Conservation (phyloP, 2,888 invertebrate species). For the Drosophila monieri region DNA sequence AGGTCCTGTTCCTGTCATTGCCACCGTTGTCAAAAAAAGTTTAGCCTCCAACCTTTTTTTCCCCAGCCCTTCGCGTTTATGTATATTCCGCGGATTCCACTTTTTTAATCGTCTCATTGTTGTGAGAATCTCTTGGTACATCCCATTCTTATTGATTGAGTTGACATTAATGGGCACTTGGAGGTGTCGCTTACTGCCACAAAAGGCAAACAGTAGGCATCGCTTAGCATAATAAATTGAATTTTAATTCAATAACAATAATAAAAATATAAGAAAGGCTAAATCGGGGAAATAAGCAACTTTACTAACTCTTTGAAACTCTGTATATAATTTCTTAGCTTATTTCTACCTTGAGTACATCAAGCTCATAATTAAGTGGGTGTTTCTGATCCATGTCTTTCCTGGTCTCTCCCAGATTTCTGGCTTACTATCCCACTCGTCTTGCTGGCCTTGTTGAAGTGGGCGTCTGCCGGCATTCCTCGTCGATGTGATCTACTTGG, state of each 20-base stretch:
- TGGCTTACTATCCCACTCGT: conserved; percentile 28
- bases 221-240: conserved; percentile 34
- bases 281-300: background rate
- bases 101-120: conserved; percentile 49
- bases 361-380: conserved; percentile 37
- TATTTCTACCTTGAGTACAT: conserved; percentile 17
- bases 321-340: conserved; percentile 7
- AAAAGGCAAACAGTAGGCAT: conserved; percentile 59
- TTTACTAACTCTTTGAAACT: background rate
- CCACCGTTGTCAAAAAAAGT: conserved; percentile 68
- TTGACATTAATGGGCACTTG: conserved; percentile 73
- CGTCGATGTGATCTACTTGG: conserved; percentile 68
- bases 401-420: conserved; percentile 9
- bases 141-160: conserved; percentile 52
- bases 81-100: conserved; percentile 44
- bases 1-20: conserved; percentile 61
- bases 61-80: conserved; percentile 15
- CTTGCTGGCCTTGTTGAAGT: conserved; percentile 21
- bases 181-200: conserved; percentile 62
- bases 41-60: conserved; percentile 56
- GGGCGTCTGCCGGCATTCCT: conserved; percentile 42
- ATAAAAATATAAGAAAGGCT: conserved; percentile 8
- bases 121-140: conserved; percentile 44
- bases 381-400: conserved; percentile 31
- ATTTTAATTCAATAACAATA: conserved; percentile 8